phyloP scores from a whole-genome alignment of 1,140 invertebrate genomes.

The Oreohelix idahoensis region DNA sequence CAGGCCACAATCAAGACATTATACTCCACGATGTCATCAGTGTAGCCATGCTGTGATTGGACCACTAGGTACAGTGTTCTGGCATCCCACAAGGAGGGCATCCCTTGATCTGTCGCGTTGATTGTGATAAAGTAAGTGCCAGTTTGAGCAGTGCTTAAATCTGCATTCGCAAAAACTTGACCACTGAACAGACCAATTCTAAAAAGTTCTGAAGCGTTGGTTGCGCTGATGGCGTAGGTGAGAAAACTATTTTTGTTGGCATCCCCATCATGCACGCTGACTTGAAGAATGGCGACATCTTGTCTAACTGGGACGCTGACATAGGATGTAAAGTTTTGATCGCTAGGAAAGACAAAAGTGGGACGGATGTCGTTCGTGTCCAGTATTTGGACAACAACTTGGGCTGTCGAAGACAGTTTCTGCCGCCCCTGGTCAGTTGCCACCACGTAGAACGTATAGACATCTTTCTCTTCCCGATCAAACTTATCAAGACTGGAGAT shows the following conservation, averaged over 20 bases:
- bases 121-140: constrained; percentile 47
- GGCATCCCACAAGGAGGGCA: constrained; percentile 12
- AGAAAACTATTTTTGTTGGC: constrained; percentile 43
- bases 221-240: constrained; percentile 40
- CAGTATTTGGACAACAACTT: constrained; percentile 83
- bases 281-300: constrained; percentile 32
- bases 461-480: constrained; percentile 85
- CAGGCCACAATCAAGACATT: constrained; percentile 47
- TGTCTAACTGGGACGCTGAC: constrained; percentile 30
- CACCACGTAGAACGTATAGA: constrained; percentile 87
- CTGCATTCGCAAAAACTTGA: constrained; percentile 43
- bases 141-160: constrained; percentile 40
- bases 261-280: constrained; percentile 65
- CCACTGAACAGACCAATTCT: constrained; percentile 50
- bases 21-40: not conserved
- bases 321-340: constrained; percentile 31
- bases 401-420: constrained; percentile 88
- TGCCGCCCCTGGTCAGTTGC: constrained; percentile 93
- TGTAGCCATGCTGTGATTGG: not conserved
- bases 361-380: constrained; percentile 82
- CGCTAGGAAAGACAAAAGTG: constrained; percentile 70
- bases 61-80: constrained; percentile 32
- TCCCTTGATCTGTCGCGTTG: constrained; percentile 47
- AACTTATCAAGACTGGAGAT: constrained; percentile 70
- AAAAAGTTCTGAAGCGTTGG: constrained; percentile 50